phyloP scores from a whole-genome alignment of 2,888 invertebrate genomes.

The Phorcus lineatus region DNA sequence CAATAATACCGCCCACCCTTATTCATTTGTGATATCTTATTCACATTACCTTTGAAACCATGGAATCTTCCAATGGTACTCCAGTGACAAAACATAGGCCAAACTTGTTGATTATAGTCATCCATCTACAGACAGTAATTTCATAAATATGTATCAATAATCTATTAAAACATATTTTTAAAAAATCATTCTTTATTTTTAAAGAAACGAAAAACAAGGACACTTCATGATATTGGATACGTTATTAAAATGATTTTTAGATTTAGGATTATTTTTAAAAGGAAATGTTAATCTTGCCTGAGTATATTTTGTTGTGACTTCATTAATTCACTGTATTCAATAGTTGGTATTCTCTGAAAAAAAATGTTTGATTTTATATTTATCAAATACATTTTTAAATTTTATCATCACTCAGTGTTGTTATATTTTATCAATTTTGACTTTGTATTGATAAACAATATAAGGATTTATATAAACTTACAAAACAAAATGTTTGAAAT shows the following conservation, averaged over 20 bases:
- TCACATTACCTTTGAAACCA: constrained; percentile 45
- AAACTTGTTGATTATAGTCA: constrained; percentile 54
- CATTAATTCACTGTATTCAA: constrained; percentile 23
- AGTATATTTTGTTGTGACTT: constrained; percentile 27
- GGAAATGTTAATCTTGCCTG: constrained; percentile 20
- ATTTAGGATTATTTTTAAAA: not conserved
- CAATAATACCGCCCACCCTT: no score
- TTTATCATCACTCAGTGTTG: not conserved
- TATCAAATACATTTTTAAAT: not conserved
- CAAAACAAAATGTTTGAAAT: no score
- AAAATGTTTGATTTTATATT: not conserved
- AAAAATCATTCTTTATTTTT: no score
- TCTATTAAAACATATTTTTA: no score
- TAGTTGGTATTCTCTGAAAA: constrained; percentile 24
- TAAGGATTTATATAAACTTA: not conserved
- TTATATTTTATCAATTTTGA: not conserved
- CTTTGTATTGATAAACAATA: not conserved
- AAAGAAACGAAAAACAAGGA: no score
- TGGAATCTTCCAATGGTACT: constrained; percentile 53
- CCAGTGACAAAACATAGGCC: constrained; percentile 58
- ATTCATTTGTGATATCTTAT: no score
- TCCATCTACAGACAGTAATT: constrained; percentile 47
- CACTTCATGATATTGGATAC: no score
- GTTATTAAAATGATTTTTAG: no score
- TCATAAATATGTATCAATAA: not conserved